Evolutionary conservation across 2,113 vertebrate genomes (phyloP), one percentile per base, ranked within the genome.

Genomic region (Nycticebus coucang): DNA sequence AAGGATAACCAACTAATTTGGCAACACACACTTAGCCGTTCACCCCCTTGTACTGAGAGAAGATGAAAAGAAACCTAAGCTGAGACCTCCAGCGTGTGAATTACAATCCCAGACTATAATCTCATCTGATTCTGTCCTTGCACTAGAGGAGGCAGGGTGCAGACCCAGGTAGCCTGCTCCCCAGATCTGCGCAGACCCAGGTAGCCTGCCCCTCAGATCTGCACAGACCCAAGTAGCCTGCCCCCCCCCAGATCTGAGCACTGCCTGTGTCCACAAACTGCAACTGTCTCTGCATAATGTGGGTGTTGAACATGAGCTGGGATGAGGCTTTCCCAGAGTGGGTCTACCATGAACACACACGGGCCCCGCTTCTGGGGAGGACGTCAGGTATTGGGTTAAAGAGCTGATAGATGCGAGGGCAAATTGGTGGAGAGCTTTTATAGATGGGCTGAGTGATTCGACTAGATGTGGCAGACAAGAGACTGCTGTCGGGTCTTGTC

Each of bases 231-330:
- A 53, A 14, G 22, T 41, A 9, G 4, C 18, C 35, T 35, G 45
- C 19, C 14, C 19, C 19, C 14, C 19, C 37, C 79, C 28, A 45
- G 8, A 45, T 26, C 4, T 26, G 11, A 13, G 6, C 3, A 2
- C 41, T 7, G 14, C 28, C 8, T 18, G 2, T 45, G 26, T 12
- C 30, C 0, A 0, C 26, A 53, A 35, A 10, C 14, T 41, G 50
- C 24, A 19, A 9, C 62, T 19, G 30, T 4, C 1, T 0, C 5
- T 3, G 17, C 5, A 59, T 8, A 77, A 10, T 4, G 13, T 37
- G 33, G 53, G 30, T 62, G 30, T 14, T 5, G 4, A 18, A 0
- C 33, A 9, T 28, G 41, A 4, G 0, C 35, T 1, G 1, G 83
- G 37, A 15, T 6, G 21, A 57, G 11, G 45, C 41, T 18, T 30